Conservation (phyloP, 2,888 invertebrate species). For the Leptopterna dolabrata region DNA sequence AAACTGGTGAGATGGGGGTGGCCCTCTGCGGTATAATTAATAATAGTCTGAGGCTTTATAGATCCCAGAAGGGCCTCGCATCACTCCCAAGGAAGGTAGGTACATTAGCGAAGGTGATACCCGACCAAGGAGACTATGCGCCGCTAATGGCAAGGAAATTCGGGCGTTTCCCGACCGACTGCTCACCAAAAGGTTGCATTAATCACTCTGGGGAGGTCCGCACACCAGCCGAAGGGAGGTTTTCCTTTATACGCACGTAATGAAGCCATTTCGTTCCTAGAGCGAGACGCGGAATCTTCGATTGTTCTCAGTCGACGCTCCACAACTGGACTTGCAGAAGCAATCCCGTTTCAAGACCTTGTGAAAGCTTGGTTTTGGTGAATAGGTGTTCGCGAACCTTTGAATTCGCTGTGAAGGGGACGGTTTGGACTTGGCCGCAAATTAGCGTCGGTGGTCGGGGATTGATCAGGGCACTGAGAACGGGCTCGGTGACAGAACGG, state of each 20-base stretch:
- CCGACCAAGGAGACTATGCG: not conserved
- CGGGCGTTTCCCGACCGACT: conserved; percentile 31
- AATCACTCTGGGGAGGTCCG: not conserved
- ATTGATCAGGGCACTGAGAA: conserved; percentile 13
- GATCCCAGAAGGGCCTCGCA: conserved; percentile 48
- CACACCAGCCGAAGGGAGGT: not conserved
- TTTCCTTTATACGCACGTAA: conserved; percentile 24
- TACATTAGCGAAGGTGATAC: conserved; percentile 41
- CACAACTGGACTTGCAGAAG: not conserved
- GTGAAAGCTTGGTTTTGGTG: not conserved
- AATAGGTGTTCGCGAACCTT: not conserved
- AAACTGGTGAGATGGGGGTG: not conserved
- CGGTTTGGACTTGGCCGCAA: not conserved
- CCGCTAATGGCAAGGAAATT: conserved; percentile 35
- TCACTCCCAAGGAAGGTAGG: conserved; percentile 23
- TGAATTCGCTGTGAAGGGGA: conserved; percentile 11
- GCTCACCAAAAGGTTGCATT: conserved; percentile 26
- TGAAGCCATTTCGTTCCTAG: conserved; percentile 16
- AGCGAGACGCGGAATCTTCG: not conserved
- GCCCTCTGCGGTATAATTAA: conserved; percentile 41
- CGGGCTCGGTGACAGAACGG: not conserved
- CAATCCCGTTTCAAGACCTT: not conserved
- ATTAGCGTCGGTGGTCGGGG: not conserved
- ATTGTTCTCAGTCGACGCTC: not conserved
- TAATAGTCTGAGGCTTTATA: conserved; percentile 31